Evolutionary conservation across 2,113 vertebrate species (phyloP).

Genomic region (Garra rufa): DNA sequence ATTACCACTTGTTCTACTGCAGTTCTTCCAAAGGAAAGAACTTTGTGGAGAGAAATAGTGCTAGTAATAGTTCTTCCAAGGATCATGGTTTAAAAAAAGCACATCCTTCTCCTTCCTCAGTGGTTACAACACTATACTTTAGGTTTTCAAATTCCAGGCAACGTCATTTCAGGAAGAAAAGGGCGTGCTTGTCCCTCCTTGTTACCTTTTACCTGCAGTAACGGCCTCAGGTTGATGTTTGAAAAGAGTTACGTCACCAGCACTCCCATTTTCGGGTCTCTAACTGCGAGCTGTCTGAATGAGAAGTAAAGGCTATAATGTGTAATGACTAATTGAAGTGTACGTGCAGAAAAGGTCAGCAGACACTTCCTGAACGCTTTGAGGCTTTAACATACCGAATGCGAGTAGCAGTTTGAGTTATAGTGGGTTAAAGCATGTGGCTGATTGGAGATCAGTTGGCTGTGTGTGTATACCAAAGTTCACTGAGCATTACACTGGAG

Average conservation of each 20-base stretch:
- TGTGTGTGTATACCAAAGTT: conserved; percentile 61
- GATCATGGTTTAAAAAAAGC: conserved; percentile 5
- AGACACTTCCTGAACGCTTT: background rate
- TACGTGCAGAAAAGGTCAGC: conserved; percentile 13
- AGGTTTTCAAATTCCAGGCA: conserved; percentile 22
- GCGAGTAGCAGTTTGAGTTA: background rate
- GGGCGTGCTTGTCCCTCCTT: background rate
- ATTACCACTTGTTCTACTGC: background rate
- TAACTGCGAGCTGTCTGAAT: background rate
- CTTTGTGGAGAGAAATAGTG: background rate
- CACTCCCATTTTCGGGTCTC: conserved; percentile 17
- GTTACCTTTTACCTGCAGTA: conserved; percentile 37
- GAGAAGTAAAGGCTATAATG: conserved; percentile 4
- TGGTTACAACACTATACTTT: conserved; percentile 26
- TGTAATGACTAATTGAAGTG: background rate
- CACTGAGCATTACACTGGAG: conserved; percentile 67
- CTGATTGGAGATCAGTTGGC: conserved; percentile 38
- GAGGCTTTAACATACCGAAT: background rate
- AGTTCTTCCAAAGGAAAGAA: background rate
- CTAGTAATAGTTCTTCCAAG: conserved; percentile 14
- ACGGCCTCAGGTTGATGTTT: conserved; percentile 35
- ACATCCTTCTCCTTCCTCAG: background rate
- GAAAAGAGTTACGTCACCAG: conserved; percentile 36
- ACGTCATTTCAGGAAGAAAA: conserved; percentile 4
- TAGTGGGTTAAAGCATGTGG: background rate